A percentile compares a stretch with the other conserved stretches of the same genome.
Evolutionary conservation across 2,888 invertebrate genomes (phyloP).

Genomic region (Nomada ferruginata): DNA sequence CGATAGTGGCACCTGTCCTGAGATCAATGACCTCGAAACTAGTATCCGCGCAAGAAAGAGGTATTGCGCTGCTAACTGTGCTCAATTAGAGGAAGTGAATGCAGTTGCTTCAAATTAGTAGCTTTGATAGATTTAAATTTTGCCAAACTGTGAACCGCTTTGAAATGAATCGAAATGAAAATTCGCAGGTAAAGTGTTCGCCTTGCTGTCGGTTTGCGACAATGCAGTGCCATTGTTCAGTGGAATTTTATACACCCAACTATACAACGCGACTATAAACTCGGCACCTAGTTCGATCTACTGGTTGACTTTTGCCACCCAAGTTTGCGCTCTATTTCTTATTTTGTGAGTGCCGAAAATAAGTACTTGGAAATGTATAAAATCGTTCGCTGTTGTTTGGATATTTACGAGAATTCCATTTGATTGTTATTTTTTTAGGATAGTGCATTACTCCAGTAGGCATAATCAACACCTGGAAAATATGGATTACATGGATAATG

Average conservation of each 20-base stretch:
- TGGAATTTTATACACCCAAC: constrained; percentile 89
- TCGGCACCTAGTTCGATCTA: constrained; percentile 88
- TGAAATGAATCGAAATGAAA: background rate
- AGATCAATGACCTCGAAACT: constrained; percentile 93
- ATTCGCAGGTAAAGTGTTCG: constrained; percentile 89
- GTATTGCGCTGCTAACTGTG: constrained; percentile 79
- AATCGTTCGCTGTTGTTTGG: background rate
- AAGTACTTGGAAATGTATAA: background rate
- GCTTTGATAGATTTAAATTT: background rate
- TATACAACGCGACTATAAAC: constrained; percentile 89
- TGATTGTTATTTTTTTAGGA: constrained; percentile 1
- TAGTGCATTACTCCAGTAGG: constrained; percentile 13
- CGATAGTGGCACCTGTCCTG: constrained; percentile 91
- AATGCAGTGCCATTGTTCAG: constrained; percentile 92
- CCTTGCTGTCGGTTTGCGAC: constrained; percentile 91
- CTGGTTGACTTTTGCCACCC: constrained; percentile 90
- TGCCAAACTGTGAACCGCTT: background rate
- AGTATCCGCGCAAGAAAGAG: constrained; percentile 89
- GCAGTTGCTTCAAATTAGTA: background rate
- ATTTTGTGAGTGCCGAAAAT: constrained; percentile 87
- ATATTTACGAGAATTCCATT: background rate
- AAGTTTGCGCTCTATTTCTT: constrained; percentile 88
- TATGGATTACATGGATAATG: background rate
- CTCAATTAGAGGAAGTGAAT: no score
- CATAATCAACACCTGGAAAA: background rate